Conservation (phyloP, 2,797 vertebrate genomes). For the Cryptoprocta ferox region DNA sequence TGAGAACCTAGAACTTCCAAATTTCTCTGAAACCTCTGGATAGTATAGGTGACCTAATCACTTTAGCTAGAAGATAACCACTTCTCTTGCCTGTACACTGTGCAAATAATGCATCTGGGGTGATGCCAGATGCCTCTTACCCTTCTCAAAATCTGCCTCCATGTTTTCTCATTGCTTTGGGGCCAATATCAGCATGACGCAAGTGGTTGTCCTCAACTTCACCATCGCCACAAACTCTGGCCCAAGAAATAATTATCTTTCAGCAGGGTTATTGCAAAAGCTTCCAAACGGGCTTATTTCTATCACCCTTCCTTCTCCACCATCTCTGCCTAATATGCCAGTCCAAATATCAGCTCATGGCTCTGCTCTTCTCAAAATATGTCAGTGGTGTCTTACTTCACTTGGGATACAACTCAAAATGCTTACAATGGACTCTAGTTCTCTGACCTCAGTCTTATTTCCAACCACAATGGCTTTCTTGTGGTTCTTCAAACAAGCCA, state of each 20-base stretch:
- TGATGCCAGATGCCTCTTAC: not conserved
- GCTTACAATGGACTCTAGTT: not conserved
- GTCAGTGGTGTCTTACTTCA: not conserved
- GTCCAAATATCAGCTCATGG: not conserved
- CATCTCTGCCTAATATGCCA: not conserved
- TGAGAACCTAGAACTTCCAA: not conserved
- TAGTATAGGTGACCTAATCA: not conserved
- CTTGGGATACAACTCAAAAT: not conserved
- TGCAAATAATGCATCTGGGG: not conserved
- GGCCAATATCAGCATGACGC: not conserved
- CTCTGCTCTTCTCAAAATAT: not conserved
- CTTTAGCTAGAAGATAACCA: not conserved
- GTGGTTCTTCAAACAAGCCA: not conserved
- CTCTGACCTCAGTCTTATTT: not conserved
- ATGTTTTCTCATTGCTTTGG: not conserved
- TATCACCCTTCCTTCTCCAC: not conserved
- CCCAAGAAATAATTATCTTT: not conserved
- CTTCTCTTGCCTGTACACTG: not conserved
- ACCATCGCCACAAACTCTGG: not conserved
- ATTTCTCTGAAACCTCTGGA: not conserved
- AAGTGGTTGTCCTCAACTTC: not conserved
- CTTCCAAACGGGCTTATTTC: not conserved
- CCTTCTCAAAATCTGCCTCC: not conserved
- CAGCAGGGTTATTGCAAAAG: too few species aligned
- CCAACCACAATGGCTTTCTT: not conserved